Conservation (phyloP, 2,113 vertebrate genomes). For the Dipodomys merriami region DNA sequence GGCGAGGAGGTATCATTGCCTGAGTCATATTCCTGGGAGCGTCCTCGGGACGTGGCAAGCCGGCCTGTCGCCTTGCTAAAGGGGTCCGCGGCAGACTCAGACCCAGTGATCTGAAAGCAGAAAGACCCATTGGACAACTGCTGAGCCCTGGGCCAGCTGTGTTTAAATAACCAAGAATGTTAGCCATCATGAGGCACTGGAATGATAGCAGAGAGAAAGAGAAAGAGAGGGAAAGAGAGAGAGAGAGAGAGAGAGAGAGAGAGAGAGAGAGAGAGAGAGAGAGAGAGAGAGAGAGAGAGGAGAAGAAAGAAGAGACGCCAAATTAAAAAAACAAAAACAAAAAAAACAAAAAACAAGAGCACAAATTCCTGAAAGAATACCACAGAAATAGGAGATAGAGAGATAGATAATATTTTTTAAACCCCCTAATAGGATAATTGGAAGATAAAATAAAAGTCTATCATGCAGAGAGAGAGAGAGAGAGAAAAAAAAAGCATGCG, state of each 20-base stretch:
- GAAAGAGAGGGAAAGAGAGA: constrained; percentile 18
- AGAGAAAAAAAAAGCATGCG: constrained; percentile 82
- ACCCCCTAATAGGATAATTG: constrained; percentile 86
- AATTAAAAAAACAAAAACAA: constrained; percentile 5
- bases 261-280: constrained; percentile 75
- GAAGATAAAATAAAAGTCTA: constrained; percentile 82
- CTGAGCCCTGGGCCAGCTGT: constrained; percentile 79
- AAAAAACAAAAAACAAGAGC: constrained; percentile 81
- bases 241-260: not conserved
- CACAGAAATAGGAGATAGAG: constrained; percentile 84
- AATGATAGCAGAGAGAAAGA: constrained; percentile 82
- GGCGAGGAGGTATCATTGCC: constrained; percentile 98
- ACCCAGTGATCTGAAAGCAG: constrained; percentile 94
- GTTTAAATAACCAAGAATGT: constrained; percentile 85
- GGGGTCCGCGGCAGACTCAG: constrained; percentile 89
- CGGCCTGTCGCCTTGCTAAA: constrained; percentile 89
- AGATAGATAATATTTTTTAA: constrained; percentile 62
- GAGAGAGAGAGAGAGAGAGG: not conserved
- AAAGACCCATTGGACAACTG: constrained; percentile 88
- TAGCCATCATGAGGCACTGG: constrained; percentile 92
- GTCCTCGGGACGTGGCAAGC: constrained; percentile 85
- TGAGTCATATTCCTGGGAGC: constrained; percentile 95
- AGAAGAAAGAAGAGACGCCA: constrained; percentile 75
- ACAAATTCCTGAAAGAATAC: constrained; percentile 87
- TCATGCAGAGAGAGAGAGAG: constrained; percentile 85